Conservation (phyloP, 2,888 invertebrate genomes). For the Malthinus flaveolus region DNA sequence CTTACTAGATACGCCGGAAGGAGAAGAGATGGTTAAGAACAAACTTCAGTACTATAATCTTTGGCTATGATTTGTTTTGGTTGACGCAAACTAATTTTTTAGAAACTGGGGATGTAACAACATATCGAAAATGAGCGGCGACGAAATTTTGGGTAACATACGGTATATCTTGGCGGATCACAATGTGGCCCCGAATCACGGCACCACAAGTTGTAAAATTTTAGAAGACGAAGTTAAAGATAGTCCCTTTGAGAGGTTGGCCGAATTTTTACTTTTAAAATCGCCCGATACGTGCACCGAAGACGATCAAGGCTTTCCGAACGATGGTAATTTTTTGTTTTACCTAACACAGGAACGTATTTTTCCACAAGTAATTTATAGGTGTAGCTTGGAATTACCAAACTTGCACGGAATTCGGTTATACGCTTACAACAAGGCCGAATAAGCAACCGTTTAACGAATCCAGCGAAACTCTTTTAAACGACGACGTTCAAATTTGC, state of each 20-base stretch:
- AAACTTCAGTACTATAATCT: constrained; percentile 43
- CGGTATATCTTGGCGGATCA: constrained; percentile 22
- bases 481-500: constrained; percentile 71
- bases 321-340: constrained; percentile 16
- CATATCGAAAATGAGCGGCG: constrained; percentile 32
- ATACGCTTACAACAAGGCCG: constrained; percentile 74
- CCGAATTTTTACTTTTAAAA: constrained; percentile 7
- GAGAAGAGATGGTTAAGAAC: constrained; percentile 49
- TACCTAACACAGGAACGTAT: no score
- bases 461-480: constrained; percentile 36
- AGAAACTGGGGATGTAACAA: constrained; percentile 54
- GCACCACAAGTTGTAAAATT: constrained; percentile 14
- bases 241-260: constrained; percentile 7
- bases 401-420: constrained; percentile 86
- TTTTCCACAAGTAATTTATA: no score
- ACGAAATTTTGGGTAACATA: constrained; percentile 15
- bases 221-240: constrained; percentile 1
- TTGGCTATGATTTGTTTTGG: background rate
- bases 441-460: constrained; percentile 62
- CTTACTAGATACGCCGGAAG: constrained; percentile 44
- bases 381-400: constrained; percentile 78
- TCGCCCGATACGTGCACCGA: constrained; percentile 8
- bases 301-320: constrained; percentile 9
- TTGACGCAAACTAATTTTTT: constrained; percentile 10
- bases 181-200: constrained; percentile 16